Evolutionary conservation across 1,140 invertebrate genomes (phyloP), one percentile per base, ranked within the genome.

Genomic region (Asobara japonica): DNA sequence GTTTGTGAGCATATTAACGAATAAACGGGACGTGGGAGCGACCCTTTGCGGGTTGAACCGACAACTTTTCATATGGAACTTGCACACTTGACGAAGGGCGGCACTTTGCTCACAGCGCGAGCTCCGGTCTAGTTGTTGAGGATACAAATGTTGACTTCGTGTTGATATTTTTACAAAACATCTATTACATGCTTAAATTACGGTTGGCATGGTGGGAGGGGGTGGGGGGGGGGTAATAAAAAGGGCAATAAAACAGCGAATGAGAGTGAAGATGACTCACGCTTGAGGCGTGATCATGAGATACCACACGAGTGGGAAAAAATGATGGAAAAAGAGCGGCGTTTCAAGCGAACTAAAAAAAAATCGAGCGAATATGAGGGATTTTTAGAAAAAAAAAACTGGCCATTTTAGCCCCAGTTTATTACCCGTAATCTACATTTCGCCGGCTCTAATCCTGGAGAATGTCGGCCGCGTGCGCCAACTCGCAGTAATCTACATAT

Each of bases 401-500:
- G 48, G 65, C 66, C 41, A 60, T 38, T 33, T 62, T 65, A 41
- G 16, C 30, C 4, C 8, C 27, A 16, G n/a, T 41, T 13, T 51
- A 77, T 76, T 76, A 77, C 72, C 51, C 38, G 61, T 68, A 69
- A 77, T 78, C 65, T 73, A 41, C 74, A 65, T 78, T 74, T 74
- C 30, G 48, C 41, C 75, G 51, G 71, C 69, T 72, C 71, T 78
- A 78, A 78, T 76, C 76, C 69, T 56, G 62, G 69, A 71, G 73
- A 78, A 77, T 73, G 68, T 36, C 62, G 51, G 51, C 51, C 51
- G 51, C 51, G 51, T 56, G 51, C 51, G 51, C 51, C 56, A n/a
- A 71, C 56, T 62, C 70, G 16, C 29, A 48, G 68, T 60, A 77
- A 79, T 79, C 74, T 79, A 73, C 77, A 78, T 79, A 74, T 60